Conservation (phyloP, 2,888 invertebrate species). For the Chloroclysta siterata region DNA sequence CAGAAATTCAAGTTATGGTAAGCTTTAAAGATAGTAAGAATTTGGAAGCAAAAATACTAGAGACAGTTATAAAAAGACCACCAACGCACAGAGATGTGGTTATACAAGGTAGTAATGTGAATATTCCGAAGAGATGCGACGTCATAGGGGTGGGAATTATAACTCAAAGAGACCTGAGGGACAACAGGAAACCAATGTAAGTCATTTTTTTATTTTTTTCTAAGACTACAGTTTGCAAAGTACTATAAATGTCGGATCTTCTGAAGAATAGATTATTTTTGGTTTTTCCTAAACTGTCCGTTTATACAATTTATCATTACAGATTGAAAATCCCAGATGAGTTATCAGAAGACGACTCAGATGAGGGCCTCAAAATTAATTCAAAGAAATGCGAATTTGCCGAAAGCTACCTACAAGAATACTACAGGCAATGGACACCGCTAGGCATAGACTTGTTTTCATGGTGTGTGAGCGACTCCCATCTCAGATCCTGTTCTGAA, state of each 20-base stretch:
- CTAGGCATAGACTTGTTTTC: slow-evolving; percentile 59
- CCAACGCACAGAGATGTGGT: slow-evolving; percentile 55
- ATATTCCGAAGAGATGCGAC: slow-evolving; percentile 58
- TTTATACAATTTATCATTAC: slow-evolving; percentile 32
- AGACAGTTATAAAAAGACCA: slow-evolving; percentile 50
- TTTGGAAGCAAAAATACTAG: slow-evolving; percentile 49
- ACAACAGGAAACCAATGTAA: slow-evolving; percentile 62
- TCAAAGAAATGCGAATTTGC: slow-evolving; percentile 63
- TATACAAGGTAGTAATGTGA: slow-evolving; percentile 59
- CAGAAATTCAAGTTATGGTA: slow-evolving; percentile 51
- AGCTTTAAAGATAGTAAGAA: slow-evolving; percentile 50
- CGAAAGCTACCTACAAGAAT: slow-evolving; percentile 67
- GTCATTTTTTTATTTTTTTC: slow-evolving; percentile 40
- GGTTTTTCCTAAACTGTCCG: neutral
- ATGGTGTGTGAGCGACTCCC: slow-evolving; percentile 61
- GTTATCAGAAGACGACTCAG: slow-evolving; percentile 58
- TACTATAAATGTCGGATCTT: neutral
- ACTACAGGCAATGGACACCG: slow-evolving; percentile 63
- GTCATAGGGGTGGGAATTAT: slow-evolving; percentile 67
- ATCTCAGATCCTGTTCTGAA: slow-evolving; percentile 55
- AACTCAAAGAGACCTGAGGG: slow-evolving; percentile 59
- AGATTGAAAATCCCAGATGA: slow-evolving; percentile 62
- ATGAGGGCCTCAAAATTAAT: slow-evolving; percentile 36
- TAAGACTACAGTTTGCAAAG: neutral
- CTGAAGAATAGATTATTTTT: neutral